Conservation (phyloP, 2,113 vertebrate species). For the Odocoileus hemionus region DNA sequence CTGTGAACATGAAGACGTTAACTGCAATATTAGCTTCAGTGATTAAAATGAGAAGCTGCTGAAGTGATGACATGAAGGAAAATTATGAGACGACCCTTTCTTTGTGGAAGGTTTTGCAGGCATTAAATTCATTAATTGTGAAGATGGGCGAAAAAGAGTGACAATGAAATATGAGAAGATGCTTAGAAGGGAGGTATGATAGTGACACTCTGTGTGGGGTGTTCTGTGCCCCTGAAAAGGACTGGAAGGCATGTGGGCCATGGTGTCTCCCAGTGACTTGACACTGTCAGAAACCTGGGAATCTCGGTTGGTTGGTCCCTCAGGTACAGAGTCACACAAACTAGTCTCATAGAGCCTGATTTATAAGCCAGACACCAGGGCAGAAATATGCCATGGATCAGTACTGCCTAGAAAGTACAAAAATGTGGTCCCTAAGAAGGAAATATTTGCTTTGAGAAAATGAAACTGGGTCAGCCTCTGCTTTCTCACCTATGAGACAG, state of each 20-base stretch:
- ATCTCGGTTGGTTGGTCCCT: not conserved
- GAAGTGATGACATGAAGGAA: not conserved
- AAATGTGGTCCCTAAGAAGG: not conserved
- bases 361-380: not conserved
- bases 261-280: not conserved
- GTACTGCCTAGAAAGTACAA: not conserved
- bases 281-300: not conserved
- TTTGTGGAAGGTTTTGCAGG: not conserved
- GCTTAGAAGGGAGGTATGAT: not conserved
- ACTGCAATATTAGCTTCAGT: not conserved
- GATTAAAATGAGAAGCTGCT: not conserved
- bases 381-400: not conserved
- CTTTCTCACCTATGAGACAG: not conserved
- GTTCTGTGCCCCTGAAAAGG: not conserved
- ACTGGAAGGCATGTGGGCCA: not conserved
- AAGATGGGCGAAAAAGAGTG: not conserved
- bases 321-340: not conserved
- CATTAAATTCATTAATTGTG: not conserved
- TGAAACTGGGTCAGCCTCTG: not conserved
- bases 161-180: not conserved
- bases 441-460: not conserved
- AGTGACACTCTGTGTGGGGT: not conserved
- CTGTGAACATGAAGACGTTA: not conserved
- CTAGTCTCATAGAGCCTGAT: not conserved
- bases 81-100: not conserved